Conservation (phyloP, 2,113 vertebrate genomes). For the Physeter macrocephalus region DNA sequence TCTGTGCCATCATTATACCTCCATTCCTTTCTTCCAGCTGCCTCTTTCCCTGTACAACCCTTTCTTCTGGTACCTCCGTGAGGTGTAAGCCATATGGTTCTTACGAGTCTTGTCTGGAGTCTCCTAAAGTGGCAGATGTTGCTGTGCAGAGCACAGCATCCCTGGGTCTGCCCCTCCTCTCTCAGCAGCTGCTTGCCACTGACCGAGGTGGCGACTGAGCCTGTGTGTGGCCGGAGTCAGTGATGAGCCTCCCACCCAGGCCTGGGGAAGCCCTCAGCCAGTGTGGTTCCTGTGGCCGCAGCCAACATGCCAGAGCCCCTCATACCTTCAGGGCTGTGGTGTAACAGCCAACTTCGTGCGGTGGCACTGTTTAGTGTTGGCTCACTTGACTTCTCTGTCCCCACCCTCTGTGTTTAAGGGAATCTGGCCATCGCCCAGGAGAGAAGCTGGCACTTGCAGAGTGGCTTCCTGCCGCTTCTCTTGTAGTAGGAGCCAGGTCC, state of each 20-base stretch:
- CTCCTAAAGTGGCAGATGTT: slow-evolving; percentile 76
- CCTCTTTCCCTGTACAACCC: slow-evolving; percentile 15
- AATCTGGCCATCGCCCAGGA: slow-evolving; percentile 31
- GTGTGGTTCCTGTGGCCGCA: slow-evolving; percentile 73
- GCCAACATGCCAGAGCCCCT: slow-evolving; percentile 63
- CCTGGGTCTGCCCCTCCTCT: slow-evolving; percentile 51
- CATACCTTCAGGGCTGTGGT: slow-evolving; percentile 70
- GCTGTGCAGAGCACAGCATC: slow-evolving; percentile 44
- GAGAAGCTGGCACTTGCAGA: slow-evolving; percentile 12
- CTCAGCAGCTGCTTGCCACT: slow-evolving; percentile 63
- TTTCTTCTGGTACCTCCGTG: slow-evolving; percentile 20
- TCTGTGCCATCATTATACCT: background rate
- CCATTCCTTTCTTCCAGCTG: background rate
- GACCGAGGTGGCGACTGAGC: slow-evolving; percentile 71
- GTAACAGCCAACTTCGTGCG: slow-evolving; percentile 53
- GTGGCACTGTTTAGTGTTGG: slow-evolving; percentile 76
- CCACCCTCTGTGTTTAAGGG: slow-evolving; percentile 78
- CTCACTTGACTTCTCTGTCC: slow-evolving; percentile 65
- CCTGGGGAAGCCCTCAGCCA: slow-evolving; percentile 64
- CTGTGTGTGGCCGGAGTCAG: slow-evolving; percentile 62
- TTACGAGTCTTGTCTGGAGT: slow-evolving; percentile 64
- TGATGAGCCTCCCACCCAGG: slow-evolving; percentile 69
- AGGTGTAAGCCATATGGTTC: slow-evolving; percentile 47
- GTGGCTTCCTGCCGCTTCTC: slow-evolving; percentile 61
- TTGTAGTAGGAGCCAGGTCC: slow-evolving; percentile 52